These are phyloP conservation scores for Tachina grossa DNA, from an alignment of 2,888 invertebrate species.

Conservation along the genomic window DNA sequence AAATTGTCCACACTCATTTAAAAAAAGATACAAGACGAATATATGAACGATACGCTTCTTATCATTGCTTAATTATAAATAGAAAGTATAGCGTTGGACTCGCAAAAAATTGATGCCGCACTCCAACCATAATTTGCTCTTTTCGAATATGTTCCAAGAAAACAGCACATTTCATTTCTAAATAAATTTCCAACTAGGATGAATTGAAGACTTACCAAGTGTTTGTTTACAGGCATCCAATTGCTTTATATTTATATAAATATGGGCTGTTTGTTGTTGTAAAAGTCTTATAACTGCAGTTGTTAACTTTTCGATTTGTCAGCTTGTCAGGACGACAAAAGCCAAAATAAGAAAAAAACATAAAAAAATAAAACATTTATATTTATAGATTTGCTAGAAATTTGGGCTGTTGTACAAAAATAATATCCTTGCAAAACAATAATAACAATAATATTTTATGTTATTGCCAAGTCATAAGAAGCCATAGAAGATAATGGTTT, in stretches of 20 bases:
- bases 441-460: slow-evolving; percentile 11
- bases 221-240: not conserved
- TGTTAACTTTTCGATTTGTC: slow-evolving; percentile 62
- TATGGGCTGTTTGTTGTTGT: slow-evolving; percentile 1
- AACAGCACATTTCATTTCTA: not conserved
- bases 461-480: slow-evolving; percentile 16
- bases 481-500: not conserved
- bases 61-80: no score
- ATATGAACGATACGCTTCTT: no score
- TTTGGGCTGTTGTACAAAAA: not conserved
- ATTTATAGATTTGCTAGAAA: slow-evolving; percentile 8
- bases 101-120: no score
- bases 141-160: no score
- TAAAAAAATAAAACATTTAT: slow-evolving; percentile 1
- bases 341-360: slow-evolving; percentile 3
- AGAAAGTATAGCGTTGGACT: no score
- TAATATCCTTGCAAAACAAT: not conserved
- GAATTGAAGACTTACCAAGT: not conserved
- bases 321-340: slow-evolving; percentile 49
- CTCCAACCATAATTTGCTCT: no score
- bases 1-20: no score
- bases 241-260: not conserved
- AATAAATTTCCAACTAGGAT: not conserved
- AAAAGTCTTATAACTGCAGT: slow-evolving; percentile 45
- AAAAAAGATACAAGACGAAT: no score